A percentile compares a stretch with the other conserved stretches of the same genome.
phyloP scores from a whole-genome alignment of 1,140 invertebrate species.

The Bombus balteatus region DNA sequence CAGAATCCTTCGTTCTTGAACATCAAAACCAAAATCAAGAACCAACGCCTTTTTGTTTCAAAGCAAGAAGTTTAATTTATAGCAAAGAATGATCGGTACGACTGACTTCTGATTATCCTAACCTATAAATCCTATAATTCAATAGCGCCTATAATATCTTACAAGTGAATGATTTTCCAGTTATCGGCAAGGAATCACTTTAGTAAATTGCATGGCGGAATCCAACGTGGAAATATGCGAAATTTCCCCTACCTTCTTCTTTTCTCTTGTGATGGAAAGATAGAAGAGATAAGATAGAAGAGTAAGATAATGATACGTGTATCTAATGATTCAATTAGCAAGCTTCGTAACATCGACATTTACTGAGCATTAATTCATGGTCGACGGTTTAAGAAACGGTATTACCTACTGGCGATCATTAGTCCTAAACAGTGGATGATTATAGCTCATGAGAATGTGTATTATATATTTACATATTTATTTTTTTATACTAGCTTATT shows the following conservation, averaged over 20 bases:
- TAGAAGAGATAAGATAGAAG: too few relatives aligned
- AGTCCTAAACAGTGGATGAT: too few relatives aligned
- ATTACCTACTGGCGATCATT: background rate
- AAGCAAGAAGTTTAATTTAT: too few relatives aligned
- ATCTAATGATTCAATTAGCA: constrained; percentile 19
- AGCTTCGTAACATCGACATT: background rate
- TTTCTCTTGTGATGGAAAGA: background rate
- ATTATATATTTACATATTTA: too few relatives aligned
- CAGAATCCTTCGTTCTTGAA: too few relatives aligned
- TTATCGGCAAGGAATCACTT: background rate
- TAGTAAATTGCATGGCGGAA: background rate
- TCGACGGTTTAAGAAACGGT: background rate
- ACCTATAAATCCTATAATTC: background rate
- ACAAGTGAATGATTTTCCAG: background rate
- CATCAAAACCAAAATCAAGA: too few relatives aligned
- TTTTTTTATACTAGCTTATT: too few relatives aligned
- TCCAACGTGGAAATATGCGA: background rate
- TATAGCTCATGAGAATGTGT: background rate
- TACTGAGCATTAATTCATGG: background rate
- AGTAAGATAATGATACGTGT: background rate
- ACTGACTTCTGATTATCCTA: background rate
- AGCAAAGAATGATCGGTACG: too few relatives aligned
- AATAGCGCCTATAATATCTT: background rate
- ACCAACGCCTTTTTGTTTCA: too few relatives aligned
- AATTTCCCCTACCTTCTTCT: background rate